These are phyloP conservation scores for Bothrops alternatus DNA, from an alignment of 2,797 vertebrate species.

Conservation along the genomic window DNA sequence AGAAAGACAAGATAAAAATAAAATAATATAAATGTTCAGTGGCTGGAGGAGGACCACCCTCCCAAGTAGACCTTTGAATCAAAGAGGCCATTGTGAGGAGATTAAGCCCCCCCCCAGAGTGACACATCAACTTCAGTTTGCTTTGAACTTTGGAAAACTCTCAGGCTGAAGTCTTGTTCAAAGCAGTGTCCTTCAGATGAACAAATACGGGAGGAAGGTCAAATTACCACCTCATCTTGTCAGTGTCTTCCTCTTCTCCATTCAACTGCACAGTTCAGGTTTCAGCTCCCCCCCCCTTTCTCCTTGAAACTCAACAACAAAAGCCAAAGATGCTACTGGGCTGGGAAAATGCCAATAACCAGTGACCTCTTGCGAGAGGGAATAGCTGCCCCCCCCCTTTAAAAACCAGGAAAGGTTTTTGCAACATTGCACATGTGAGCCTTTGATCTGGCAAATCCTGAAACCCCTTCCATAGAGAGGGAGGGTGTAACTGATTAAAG, in stretches of 20 bases:
- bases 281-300: constrained; percentile 61
- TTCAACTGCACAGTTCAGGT: constrained; percentile 58
- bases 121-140: constrained; percentile 56
- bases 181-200: constrained; percentile 66
- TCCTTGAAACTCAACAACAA: constrained; percentile 48
- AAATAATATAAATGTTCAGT: background rate
- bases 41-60: constrained; percentile 35
- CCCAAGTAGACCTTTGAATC: constrained; percentile 62
- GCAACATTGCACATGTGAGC: background rate
- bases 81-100: constrained; percentile 60
- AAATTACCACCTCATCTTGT: constrained; percentile 66
- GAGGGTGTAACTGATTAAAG: background rate
- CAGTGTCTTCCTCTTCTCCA: constrained; percentile 58
- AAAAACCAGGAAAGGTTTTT: background rate
- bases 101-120: constrained; percentile 58
- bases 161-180: constrained; percentile 63
- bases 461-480: background rate
- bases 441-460: background rate
- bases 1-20: no score
- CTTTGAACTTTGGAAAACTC: constrained; percentile 65
- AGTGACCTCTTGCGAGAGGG: constrained; percentile 46
- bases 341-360: constrained; percentile 47
- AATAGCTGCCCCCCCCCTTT: background rate
- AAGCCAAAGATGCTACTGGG: constrained; percentile 52
- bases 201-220: constrained; percentile 64